These are phyloP conservation scores for Paramormyrops kingsleyae DNA, from an alignment of 2,113 vertebrate genomes.

Conservation along the genomic window DNA sequence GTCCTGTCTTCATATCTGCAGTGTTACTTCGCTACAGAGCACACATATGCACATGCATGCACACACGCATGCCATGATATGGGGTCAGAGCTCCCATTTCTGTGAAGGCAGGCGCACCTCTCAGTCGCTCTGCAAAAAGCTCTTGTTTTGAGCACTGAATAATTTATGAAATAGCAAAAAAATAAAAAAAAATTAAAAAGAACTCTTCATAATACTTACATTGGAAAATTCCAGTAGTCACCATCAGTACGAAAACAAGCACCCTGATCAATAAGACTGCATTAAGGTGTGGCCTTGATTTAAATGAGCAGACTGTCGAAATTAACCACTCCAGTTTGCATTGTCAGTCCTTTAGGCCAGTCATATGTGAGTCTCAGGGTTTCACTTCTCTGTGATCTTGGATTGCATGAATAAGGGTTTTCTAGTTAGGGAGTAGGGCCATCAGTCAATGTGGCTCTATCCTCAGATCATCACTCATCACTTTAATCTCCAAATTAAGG, in stretches of 20 bases:
- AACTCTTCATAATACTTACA: background rate
- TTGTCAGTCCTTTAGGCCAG: too few species aligned
- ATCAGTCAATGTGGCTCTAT: slow-evolving; percentile 9
- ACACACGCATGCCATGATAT: background rate
- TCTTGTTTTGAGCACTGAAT: background rate
- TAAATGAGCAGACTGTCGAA: background rate
- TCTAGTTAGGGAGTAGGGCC: slow-evolving; percentile 1
- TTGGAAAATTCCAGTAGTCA: background rate
- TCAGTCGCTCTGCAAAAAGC: background rate
- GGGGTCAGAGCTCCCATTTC: background rate
- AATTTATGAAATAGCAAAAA: background rate
- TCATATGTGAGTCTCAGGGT: background rate
- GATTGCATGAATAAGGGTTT: slow-evolving; percentile 18
- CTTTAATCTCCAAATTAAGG: background rate
- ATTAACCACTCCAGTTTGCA: background rate
- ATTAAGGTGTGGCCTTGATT: background rate
- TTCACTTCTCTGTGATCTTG: slow-evolving; percentile 9
- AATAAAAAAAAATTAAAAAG: background rate
- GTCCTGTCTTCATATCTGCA: background rate
- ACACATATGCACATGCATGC: background rate
- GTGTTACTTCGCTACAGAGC: background rate
- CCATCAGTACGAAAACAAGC: background rate
- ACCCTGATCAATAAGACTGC: background rate
- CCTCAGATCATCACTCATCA: background rate
- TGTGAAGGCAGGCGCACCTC: background rate